Percentiles rank a stretch among this genome's conserved stretches.
Evolutionary conservation across 2,888 invertebrate species (phyloP).

Genomic region (Hartigia nigra): DNA sequence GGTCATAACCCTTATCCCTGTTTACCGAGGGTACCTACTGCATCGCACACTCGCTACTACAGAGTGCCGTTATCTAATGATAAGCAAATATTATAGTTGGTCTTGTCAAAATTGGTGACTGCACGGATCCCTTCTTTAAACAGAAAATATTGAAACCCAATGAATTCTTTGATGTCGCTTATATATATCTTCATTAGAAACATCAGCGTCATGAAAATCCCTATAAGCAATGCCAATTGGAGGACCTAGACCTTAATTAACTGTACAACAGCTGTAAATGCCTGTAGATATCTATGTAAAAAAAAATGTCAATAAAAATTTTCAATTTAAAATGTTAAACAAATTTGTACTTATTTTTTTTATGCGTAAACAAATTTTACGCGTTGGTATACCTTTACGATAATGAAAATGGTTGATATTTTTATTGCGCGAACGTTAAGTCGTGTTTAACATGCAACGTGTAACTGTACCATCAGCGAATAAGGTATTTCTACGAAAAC

Average conservation of each 20-base stretch:
- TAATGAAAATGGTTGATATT: neutral
- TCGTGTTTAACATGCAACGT: neutral
- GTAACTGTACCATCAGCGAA: neutral
- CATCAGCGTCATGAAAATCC: neutral
- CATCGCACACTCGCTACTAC: slow-evolving; percentile 6
- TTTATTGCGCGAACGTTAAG: neutral
- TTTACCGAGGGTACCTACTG: slow-evolving; percentile 38
- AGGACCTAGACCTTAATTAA: neutral
- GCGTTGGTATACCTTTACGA: no score
- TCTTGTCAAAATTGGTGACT: slow-evolving; percentile 1
- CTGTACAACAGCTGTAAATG: neutral
- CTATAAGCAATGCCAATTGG: neutral
- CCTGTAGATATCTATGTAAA: neutral
- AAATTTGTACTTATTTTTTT: no score
- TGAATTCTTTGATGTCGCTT: neutral
- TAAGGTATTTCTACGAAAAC: slow-evolving; percentile 36
- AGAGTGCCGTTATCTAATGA: slow-evolving; percentile 6
- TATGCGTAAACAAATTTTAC: no score
- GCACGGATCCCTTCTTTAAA: neutral
- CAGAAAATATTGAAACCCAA: neutral
- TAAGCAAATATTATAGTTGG: slow-evolving; percentile 12
- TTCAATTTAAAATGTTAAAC: no score
- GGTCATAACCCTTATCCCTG: slow-evolving; percentile 42
- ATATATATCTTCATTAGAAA: neutral
- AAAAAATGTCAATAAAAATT: neutral